Evolutionary conservation across 2,113 vertebrate species (phyloP).

Genomic region (Azemiops feae): DNA sequence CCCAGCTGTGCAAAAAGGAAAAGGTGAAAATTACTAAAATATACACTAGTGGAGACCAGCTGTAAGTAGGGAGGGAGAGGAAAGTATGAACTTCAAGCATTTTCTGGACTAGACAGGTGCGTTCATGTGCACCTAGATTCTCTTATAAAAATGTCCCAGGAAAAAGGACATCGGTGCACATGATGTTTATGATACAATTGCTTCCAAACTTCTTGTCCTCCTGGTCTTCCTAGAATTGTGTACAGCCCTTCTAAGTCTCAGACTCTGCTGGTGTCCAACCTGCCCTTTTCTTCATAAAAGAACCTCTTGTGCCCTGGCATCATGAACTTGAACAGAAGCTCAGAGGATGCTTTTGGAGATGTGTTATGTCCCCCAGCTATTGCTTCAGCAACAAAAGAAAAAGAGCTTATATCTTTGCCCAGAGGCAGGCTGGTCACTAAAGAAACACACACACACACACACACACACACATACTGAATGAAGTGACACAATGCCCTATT

Average conservation of each 20-base stretch:
- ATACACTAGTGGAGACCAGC: not conserved
- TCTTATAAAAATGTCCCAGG: not conserved
- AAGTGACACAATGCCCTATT: not conserved
- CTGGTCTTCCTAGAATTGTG: not conserved
- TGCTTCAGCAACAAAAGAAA: not conserved
- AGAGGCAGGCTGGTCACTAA: not conserved
- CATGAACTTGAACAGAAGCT: not conserved
- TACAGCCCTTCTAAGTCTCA: not conserved
- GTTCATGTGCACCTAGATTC: not conserved
- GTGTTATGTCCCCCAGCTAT: not conserved
- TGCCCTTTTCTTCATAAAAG: not conserved
- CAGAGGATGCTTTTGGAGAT: not conserved
- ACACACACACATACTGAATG: not conserved
- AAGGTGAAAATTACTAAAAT: not conserved
- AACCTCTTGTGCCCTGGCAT: not conserved
- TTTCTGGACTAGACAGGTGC: not conserved
- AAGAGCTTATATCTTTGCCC: not conserved
- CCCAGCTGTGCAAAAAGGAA: not conserved
- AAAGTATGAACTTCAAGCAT: not conserved
- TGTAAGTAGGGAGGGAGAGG: not conserved
- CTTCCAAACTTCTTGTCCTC: not conserved
- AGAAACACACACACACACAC: not conserved
- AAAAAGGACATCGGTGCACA: not conserved
- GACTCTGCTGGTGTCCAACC: not conserved
- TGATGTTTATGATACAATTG: not conserved